Base-by-base conservation (phyloP, 2,888 invertebrate genomes). In the Lycocerus yunnanus region DNA sequence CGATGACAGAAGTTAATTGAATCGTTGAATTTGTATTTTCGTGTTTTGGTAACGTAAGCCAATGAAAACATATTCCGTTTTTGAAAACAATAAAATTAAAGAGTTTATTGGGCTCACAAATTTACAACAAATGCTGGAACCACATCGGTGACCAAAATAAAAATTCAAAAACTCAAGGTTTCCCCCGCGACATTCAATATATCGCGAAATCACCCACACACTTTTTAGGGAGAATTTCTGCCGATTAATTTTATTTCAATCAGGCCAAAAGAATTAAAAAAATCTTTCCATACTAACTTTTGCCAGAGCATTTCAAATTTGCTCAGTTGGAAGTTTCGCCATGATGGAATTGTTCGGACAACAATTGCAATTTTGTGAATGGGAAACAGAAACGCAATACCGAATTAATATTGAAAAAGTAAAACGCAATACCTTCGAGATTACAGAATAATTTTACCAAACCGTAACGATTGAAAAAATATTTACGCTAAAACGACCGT, bases 1-100 rank as follows among this genome's bases (percentile, higher is more conserved):
- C 69, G 71, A 63, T 69, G 77, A 77, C 77, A 75, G 71, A 68
- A 67, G 73, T 65, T 75, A 77, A 77, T 77, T 77, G 73, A 75
- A 71, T 68, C 24, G 60, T 27, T 59, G 70, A 77, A 68, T 74
- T 77, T 60, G 58, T 72, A 69, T 72, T 66, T 66, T 68, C 72
- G 68, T 74, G 77, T 77, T 77, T 74, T 72, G 68, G 73, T 66
- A 63, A 65, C 65, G 60, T 24, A 63, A 63, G 77, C 77, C 77
- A 77, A 77, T 71, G 68, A 71, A 77, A 77, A 77, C 77, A 77
- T 75, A 68, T 69, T 68, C 68, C 43, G 70, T 70, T 76, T 74
- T 68, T 10, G 66, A 66, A 68, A 75, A 72, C 67, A 60, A 68
- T 71, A 75, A 75, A 71, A 58, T 71, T 66, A 59, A 60, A 67